A percentile compares a stretch with the other conserved stretches of the same genome.
These are phyloP conservation scores for human (Homo sapiens) DNA, from an alignment of 2,113 vertebrate genomes.

Conservation along the genomic window GRCh38 chr9:43024501-43025000, in stretches of 20 bases:
- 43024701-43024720: neutral
- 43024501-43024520: neutral
- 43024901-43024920: neutral
- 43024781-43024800: neutral
- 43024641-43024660: neutral
- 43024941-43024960: neutral
- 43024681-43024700: neutral
- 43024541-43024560: neutral
- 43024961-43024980: neutral
- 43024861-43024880: neutral
- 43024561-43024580: neutral
- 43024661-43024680: neutral
- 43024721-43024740: fast-evolving
- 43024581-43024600: neutral
- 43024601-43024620: neutral
- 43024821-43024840: neutral
- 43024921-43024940: neutral
- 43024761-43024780: neutral
- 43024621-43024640: neutral
- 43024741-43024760: neutral
- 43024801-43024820: neutral
- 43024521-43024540: neutral
- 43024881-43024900: neutral
- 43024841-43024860: neutral
- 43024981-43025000: neutral